Base-by-base conservation (phyloP, 2,888 invertebrate genomes). In the Pachymerium ferrugineum region DNA sequence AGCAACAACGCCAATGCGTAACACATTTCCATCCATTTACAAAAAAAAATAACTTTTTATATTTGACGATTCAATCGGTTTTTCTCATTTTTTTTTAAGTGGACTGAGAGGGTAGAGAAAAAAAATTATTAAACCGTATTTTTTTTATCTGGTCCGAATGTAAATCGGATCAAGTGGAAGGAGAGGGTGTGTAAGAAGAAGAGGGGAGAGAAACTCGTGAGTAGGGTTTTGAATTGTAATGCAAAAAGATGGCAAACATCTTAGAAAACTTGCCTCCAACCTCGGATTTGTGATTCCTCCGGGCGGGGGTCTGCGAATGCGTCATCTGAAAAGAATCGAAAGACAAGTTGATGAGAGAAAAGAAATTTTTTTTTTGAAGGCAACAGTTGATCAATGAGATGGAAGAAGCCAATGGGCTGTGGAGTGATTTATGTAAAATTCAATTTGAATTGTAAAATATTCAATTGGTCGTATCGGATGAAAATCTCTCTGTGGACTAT, bases 151-250 rank as follows among this genome's bases (percentile, higher is more conserved):
- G 54, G 54, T 54, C 54, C 54, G 25, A 54, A 54, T 54, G 54
- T 54, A 54, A 54, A 54, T 54, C 54, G 54, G 54, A 54, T 54
- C 54, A 54, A 54, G 54, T 54, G 54, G 54, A 54, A 54, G n/a
- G n/a, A n/a, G 25, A 54, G 54, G 54, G 54, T 54, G 54, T 54
- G 54, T 22, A 54, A 54, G 54, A 25, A 54, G 54, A n/a, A n/a
- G n/a, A n/a, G n/a, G n/a, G n/a, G n/a, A n/a, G n/a, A 28, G 54
- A 28, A 54, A 54, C 22, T 54, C 22, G 54, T 54, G 54, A 54
- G 54, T 54, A 25, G 54, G 54, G 54, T 54, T 54, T 54, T 54
- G 54, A 54, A 54, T 54, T 54, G 54, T 54, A 54, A 54, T 54
- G 54, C 54, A 54, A 54, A 54, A 54, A 54, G 54, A 54, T 54